Conservation (phyloP, 2,797 vertebrate species). For the Sparidentex hasta region DNA sequence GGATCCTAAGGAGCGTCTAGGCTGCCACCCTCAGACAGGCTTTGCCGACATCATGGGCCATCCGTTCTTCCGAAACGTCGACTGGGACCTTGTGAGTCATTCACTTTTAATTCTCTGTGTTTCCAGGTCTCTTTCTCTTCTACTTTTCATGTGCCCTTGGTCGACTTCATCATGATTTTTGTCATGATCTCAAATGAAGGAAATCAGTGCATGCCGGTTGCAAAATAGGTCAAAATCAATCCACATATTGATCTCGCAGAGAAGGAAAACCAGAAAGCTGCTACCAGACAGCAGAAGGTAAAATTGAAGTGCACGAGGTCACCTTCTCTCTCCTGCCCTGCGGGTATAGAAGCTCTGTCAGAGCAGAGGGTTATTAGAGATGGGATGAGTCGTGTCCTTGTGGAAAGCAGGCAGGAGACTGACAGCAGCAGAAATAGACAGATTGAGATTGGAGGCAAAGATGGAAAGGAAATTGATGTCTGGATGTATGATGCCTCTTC, state of each 20-base stretch:
- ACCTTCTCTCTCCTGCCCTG: constrained; percentile 22
- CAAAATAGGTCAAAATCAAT: constrained; percentile 57
- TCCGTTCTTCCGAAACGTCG: constrained; percentile 97
- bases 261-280: constrained; percentile 44
- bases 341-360: constrained; percentile 30
- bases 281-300: constrained; percentile 55
- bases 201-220: background rate
- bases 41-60: constrained; percentile 98
- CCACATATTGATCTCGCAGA: constrained; percentile 51
- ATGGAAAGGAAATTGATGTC: constrained; percentile 24
- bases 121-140: background rate
- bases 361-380: constrained; percentile 45
- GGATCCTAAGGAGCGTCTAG: constrained; percentile 98
- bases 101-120: constrained; percentile 10
- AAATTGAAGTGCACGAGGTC: constrained; percentile 53
- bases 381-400: constrained; percentile 32
- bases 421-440: constrained; percentile 43
- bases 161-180: background rate
- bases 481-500: constrained; percentile 8
- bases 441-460: constrained; percentile 16
- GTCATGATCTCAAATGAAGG: constrained; percentile 28
- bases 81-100: constrained; percentile 95
- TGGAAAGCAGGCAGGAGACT: constrained; percentile 29
- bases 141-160: background rate
- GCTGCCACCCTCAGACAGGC: constrained; percentile 98